Base-by-base conservation (phyloP, 2,113 vertebrate genomes). In the Chamaea fasciata region DNA sequence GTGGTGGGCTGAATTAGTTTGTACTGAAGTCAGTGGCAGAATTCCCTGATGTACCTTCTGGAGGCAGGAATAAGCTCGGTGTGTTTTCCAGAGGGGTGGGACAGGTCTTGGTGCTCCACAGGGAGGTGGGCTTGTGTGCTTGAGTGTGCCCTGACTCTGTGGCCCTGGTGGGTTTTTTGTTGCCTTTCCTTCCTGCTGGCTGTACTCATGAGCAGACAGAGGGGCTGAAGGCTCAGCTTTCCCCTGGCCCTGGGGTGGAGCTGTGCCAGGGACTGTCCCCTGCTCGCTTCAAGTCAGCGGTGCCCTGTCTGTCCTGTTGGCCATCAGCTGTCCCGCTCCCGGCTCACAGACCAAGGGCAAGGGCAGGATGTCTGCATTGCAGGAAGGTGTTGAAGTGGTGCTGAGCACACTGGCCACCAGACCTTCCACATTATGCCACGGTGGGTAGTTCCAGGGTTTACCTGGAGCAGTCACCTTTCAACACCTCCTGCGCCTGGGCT, bases 241-340 rank as follows among this genome's bases (percentile, higher is more conserved):
- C 8, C 30, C 42, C 47, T 52, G 74, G 22, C 56, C 1, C 1
- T 35, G 62, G 44, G 16, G 5, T 60, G 80, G 35, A 56, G 39
- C 62, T 35, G 42, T 26, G n/a, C 42, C 33, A 4, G 18, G 42
- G 33, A 8, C 39, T 63, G 47, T 64, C 19, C 20, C 11, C 42
- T 62, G 42, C n/a, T 65, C 1, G 0, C 47, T 67, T 42, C 4
- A 12, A 2, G 31, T 12, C 2, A 0, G 6, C 8, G 50, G 4
- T 44, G 81, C 37, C 33, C n/a, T 50, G 6, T 20, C 27, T 85
- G 35, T 47, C 47, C 52, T 71, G 26, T 17, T 60, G 65, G 75
- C 62, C 42, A 69, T 65, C 39, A 10, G 28, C 46, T 64, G 15
- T 33, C 26, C 68, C 0, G 0, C 86, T 77, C 21, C 57, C 73